A percentile compares a stretch with the other conserved stretches of the same genome.
phyloP scores from a whole-genome alignment of 2,888 invertebrate genomes.

The Coleophora deauratella region DNA sequence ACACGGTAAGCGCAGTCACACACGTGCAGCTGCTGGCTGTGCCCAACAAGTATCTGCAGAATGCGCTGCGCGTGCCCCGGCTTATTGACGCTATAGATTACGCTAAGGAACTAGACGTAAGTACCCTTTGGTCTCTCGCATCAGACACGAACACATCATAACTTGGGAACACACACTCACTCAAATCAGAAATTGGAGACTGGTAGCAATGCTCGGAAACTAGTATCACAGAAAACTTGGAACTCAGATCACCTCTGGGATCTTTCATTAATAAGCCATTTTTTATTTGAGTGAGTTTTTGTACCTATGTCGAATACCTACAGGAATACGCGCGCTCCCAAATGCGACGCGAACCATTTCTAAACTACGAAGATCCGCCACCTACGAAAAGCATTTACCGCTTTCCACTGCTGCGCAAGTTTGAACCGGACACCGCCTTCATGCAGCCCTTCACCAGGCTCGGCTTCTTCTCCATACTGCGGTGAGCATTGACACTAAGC shows the following conservation, averaged over 20 bases:
- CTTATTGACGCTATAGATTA: conserved; percentile 40
- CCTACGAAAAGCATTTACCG: conserved; percentile 33
- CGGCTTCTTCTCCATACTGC: conserved; percentile 45
- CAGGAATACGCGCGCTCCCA: not conserved
- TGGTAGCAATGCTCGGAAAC: too few relatives aligned
- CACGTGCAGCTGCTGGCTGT: conserved; percentile 50
- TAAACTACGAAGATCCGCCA: conserved; percentile 29
- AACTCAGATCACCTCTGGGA: too few relatives aligned
- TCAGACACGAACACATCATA: too few relatives aligned
- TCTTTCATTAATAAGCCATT: too few relatives aligned
- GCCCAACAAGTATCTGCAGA: conserved; percentile 35
- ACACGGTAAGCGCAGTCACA: conserved; percentile 49
- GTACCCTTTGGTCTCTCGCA: conserved; percentile 4
- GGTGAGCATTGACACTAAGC: conserved; percentile 28
- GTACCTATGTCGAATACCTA: not conserved
- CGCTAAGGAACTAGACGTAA: conserved; percentile 36
- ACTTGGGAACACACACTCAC: too few relatives aligned
- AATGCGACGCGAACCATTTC: conserved; percentile 29
- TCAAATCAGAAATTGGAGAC: too few relatives aligned
- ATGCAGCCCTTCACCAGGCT: conserved; percentile 44
- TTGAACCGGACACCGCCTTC: conserved; percentile 42
- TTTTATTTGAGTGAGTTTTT: too few relatives aligned
- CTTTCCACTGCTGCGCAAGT: conserved; percentile 44
- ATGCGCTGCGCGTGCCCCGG: conserved; percentile 34
- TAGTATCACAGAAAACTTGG: too few relatives aligned